Base-by-base conservation (phyloP, 1,140 invertebrate genomes). In the Agrypnia vestita region DNA sequence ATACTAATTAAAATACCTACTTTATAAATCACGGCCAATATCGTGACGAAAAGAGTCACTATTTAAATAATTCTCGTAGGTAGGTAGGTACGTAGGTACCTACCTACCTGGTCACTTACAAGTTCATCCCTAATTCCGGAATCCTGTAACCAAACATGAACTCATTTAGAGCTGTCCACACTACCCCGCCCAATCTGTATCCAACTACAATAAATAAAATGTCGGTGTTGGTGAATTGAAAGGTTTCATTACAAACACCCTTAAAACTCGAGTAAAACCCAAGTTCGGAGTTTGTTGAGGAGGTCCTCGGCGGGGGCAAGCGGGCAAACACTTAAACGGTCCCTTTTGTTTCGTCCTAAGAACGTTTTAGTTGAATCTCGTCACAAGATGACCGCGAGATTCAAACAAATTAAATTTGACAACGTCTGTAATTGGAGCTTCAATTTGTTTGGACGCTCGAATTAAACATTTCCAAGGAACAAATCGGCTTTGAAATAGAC, bases 221-320 rank as follows among this genome's bases (percentile, higher is more conserved):
- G 62, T 13, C 62, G 21, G 46, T 4, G 46, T 9, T 51, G 15
- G 67, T 12, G 67, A 51, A 71, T 71, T 71, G 67, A 71, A 71
- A 71, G 67, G 67, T 71, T 71, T 51, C 67, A 71, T 71, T 71
- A 71, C 67, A 71, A 49, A 71, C 67, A 71, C 17, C 67, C 67
- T 71, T 25, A 71, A 71, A 71, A 71, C 67, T 71, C 47, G 17
- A 71, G 46, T 51, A 51, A 67, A 64, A 71, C 67, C 67, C 67
- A 21, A 71, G 67, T 71, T 71, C 19, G 67, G 67, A 71, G 67
- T 71, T 35, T 71, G 67, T 71, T 49, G 49, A 71, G 47, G 47
- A 71, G 61, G 61, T 17, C 61, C 35, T 64, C 35, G 35, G 19
- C n/a, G 11, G 35, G 47, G 46, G 62, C 49, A 12, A 13, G n/a